Conservation (phyloP, 2,888 invertebrate species). For the Microctonus brassicae region DNA sequence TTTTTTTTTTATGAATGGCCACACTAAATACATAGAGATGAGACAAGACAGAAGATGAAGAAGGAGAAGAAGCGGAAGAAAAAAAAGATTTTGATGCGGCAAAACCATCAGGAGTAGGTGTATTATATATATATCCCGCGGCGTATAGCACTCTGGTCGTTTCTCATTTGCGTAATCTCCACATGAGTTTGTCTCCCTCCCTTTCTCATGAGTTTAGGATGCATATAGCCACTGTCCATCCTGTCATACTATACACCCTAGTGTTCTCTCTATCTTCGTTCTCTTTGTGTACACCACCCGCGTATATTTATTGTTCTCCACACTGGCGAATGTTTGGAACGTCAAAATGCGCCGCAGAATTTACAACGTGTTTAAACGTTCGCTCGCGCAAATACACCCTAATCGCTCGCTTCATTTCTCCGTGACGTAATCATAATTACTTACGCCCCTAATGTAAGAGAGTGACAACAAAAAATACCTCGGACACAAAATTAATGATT, state of each 20-base stretch:
- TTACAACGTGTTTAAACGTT: background rate
- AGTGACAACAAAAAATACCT: background rate
- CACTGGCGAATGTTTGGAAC: too few relatives aligned
- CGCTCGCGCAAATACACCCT: conserved; percentile 48
- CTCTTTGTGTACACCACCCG: background rate
- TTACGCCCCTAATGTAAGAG: conserved; percentile 37
- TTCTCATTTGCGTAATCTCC: conserved; percentile 69
- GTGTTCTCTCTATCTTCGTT: background rate
- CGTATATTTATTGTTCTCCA: background rate
- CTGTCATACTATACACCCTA: background rate
- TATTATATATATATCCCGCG: conserved; percentile 50
- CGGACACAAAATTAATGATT: background rate
- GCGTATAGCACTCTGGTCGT: conserved; percentile 54
- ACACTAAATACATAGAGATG: background rate
- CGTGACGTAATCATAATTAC: conserved; percentile 65
- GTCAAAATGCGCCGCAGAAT: background rate
- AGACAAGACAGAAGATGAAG: background rate
- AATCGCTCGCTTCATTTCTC: conserved; percentile 49
- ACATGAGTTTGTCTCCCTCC: conserved; percentile 37
- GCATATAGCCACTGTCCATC: conserved; percentile 55
- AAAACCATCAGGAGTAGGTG: background rate
- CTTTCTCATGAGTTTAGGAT: conserved; percentile 20
- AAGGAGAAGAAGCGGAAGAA: background rate
- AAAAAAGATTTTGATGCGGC: background rate
- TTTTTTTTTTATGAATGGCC: background rate